phyloP scores from a whole-genome alignment of 1,140 invertebrate species.

The Aplysia californica region DNA sequence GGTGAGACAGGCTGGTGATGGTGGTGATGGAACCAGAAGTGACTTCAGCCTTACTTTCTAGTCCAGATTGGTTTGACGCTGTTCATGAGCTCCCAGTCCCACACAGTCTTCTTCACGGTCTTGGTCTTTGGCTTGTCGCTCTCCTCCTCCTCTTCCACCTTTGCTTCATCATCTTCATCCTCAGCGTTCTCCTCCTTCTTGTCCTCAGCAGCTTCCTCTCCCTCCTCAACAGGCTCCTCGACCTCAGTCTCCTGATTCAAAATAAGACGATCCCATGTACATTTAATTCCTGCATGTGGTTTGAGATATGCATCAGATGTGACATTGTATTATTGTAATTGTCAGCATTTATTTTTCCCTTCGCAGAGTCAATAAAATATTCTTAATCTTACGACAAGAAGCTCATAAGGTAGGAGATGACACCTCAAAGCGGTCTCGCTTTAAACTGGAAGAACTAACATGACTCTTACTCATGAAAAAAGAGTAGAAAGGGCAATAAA shows the following conservation, averaged over 20 bases:
- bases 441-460: too few species aligned
- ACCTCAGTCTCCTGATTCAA: slow-evolving; percentile 74
- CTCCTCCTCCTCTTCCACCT: slow-evolving; percentile 73
- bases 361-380: too few species aligned
- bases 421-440: too few species aligned
- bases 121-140: slow-evolving; percentile 78
- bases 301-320: background rate
- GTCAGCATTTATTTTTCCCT: too few species aligned
- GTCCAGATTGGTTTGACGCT: slow-evolving; percentile 98
- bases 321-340: background rate
- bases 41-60: slow-evolving; percentile 77
- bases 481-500: too few species aligned
- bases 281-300: background rate
- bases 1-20: too few species aligned
- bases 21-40: too few species aligned
- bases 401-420: too few species aligned
- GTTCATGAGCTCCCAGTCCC: slow-evolving; percentile 98
- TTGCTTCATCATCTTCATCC: slow-evolving; percentile 69
- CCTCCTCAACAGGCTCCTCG: slow-evolving; percentile 65
- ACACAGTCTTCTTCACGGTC: slow-evolving; percentile 96
- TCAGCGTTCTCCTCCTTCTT: slow-evolving; percentile 68
- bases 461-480: too few species aligned
- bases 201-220: slow-evolving; percentile 73
- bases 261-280: too few species aligned
- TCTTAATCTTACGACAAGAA: too few species aligned